phyloP scores from a whole-genome alignment of 2,797 vertebrate species.

The Eospalax fontanierii region DNA sequence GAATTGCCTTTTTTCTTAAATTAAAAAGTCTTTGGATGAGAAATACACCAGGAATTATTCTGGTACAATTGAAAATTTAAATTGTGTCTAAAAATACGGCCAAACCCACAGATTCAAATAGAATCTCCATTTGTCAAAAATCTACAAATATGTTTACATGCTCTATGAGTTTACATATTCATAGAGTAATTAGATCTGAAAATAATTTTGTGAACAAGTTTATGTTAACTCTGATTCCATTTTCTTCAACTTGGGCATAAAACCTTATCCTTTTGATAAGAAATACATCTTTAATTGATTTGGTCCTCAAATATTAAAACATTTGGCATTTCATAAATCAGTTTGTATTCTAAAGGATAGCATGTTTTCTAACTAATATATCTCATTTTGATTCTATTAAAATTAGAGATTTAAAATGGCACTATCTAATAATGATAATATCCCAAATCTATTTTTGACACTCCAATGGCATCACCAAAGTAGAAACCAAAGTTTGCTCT shows the following conservation, averaged over 20 bases:
- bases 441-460: background rate
- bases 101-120: background rate
- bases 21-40: background rate
- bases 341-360: background rate
- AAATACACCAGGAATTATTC: background rate
- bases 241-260: background rate
- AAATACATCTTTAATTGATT: background rate
- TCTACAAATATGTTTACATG: constrained; percentile 47
- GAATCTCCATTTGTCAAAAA: background rate
- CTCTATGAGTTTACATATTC: no score
- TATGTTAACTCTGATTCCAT: background rate
- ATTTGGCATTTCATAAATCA: background rate
- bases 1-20: background rate
- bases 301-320: background rate
- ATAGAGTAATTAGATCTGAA: background rate
- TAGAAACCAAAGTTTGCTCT: background rate
- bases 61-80: background rate
- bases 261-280: background rate
- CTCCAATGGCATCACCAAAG: background rate
- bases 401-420: background rate
- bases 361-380: background rate
- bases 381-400: background rate
- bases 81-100: background rate
- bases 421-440: background rate
- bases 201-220: background rate